phyloP scores from a whole-genome alignment of 2,888 invertebrate genomes.

The Andrena marginata region DNA sequence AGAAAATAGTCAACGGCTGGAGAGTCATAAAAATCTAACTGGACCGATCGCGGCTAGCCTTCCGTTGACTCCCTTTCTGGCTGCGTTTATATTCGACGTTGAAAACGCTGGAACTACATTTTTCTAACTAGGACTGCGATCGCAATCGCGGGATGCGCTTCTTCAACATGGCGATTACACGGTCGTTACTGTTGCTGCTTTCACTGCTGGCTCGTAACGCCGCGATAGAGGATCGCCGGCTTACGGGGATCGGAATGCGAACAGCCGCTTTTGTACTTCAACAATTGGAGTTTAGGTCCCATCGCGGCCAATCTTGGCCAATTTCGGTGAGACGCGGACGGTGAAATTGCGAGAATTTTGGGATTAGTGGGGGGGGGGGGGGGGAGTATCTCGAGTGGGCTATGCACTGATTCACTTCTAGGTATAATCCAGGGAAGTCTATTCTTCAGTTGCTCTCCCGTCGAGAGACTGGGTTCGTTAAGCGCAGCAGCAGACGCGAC shows the following conservation, averaged over 20 bases:
- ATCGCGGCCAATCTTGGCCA: constrained; percentile 3
- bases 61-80: background rate
- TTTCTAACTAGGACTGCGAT: background rate
- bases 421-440: background rate
- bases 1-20: background rate
- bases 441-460: background rate
- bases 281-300: constrained; percentile 5
- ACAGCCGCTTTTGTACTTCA: background rate
- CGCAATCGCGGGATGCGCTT: constrained; percentile 46
- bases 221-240: constrained; percentile 7
- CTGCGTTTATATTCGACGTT: background rate
- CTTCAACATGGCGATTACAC: constrained; percentile 63
- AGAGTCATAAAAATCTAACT: background rate
- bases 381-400: background rate
- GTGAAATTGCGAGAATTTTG: constrained; percentile 24
- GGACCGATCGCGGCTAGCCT: background rate
- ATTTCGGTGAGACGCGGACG: constrained; percentile 24
- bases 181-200: constrained; percentile 66
- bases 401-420: constrained; percentile 15
- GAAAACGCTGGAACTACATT: background rate
- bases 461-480: constrained; percentile 15
- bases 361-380: too few species aligned
- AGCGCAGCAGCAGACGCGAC: constrained; percentile 28
- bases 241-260: constrained; percentile 15
- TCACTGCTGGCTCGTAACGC: constrained; percentile 47